These are phyloP conservation scores for Erannis defoliaria DNA, from an alignment of 2,888 invertebrate species.

Conservation along the genomic window DNA sequence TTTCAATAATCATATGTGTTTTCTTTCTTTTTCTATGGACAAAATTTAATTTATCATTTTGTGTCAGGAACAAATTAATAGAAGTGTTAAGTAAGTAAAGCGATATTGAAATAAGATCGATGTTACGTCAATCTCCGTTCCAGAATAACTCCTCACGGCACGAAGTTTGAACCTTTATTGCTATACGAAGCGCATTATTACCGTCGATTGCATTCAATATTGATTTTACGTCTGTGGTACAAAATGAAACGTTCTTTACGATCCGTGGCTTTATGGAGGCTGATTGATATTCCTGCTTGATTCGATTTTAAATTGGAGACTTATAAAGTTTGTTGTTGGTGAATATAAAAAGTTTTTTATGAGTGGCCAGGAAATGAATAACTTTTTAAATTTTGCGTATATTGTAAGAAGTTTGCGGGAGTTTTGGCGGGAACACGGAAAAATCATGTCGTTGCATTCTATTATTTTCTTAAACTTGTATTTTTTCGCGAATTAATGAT, in stretches of 20 bases:
- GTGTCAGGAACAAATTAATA: too few species aligned
- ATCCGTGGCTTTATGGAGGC: slow-evolving; percentile 26
- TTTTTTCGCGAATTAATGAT: too few species aligned
- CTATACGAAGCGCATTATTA: slow-evolving; percentile 59
- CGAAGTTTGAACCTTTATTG: slow-evolving; percentile 67
- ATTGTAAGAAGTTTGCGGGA: too few species aligned
- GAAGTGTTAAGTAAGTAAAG: background rate
- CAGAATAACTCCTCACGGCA: slow-evolving; percentile 58
- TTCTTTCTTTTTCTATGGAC: too few species aligned
- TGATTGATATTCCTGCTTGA: slow-evolving; percentile 27
- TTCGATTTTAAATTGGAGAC: slow-evolving; percentile 28
- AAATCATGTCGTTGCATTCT: too few species aligned
- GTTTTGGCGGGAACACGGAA: too few species aligned
- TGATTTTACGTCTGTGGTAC: slow-evolving; percentile 63
- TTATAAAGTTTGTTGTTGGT: background rate
- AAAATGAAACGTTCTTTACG: slow-evolving; percentile 55
- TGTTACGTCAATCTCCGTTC: background rate
- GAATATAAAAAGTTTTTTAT: background rate
- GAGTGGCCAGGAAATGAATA: too few species aligned
- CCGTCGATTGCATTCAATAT: slow-evolving; percentile 70
- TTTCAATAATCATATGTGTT: too few species aligned
- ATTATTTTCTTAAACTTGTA: too few species aligned
- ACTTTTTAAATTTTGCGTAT: too few species aligned
- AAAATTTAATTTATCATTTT: too few species aligned
- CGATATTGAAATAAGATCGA: background rate